These are phyloP conservation scores for Okamejei kenojei DNA, from an alignment of 2,797 vertebrate genomes.

Conservation along the genomic window DNA sequence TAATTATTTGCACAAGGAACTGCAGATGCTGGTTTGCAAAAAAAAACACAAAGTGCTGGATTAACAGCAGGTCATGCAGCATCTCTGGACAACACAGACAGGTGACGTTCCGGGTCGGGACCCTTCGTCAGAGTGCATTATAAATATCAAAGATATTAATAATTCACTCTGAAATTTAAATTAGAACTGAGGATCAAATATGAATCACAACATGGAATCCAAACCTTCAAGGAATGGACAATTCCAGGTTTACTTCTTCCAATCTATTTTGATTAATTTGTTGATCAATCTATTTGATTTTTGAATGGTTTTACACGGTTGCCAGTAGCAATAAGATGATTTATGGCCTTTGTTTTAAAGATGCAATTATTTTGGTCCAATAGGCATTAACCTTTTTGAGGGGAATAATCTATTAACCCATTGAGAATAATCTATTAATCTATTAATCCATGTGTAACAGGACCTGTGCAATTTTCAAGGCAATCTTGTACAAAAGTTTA, in stretches of 20 bases:
- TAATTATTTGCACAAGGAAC: not conserved
- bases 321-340: not conserved
- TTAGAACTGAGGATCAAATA: not conserved
- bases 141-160: not conserved
- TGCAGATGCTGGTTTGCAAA: too few relatives aligned
- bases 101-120: too few relatives aligned
- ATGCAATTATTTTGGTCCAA: not conserved
- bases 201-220: not conserved
- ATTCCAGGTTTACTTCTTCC: not conserved
- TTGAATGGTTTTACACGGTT: not conserved
- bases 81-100: too few relatives aligned
- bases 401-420: not conserved
- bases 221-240: not conserved
- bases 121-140: too few relatives aligned
- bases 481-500: not conserved
- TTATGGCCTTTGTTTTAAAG: not conserved
- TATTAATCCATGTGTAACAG: not conserved
- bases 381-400: not conserved
- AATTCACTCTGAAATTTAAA: not conserved
- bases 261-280: not conserved
- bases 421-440: not conserved
- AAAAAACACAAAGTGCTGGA: too few relatives aligned
- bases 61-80: too few relatives aligned
- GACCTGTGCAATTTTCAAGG: not conserved
- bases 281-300: not conserved